These are phyloP conservation scores for Hyles vespertilio DNA, from an alignment of 1,140 invertebrate genomes.

Conservation along the genomic window DNA sequence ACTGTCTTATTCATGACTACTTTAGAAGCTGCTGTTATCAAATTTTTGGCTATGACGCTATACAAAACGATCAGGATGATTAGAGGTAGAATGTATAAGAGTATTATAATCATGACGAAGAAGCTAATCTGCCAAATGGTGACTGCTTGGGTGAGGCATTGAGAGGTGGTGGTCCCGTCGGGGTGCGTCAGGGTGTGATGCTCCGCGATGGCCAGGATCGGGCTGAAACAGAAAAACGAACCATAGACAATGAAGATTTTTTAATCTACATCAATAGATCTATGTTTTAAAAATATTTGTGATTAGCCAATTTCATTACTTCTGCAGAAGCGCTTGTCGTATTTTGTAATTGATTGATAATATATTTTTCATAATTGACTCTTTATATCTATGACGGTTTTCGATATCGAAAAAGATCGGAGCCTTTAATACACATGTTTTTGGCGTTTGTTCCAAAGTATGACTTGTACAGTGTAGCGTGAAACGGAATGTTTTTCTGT, in stretches of 20 bases:
- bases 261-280: too few species aligned
- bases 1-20: constrained; percentile 78
- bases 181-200: constrained; percentile 76
- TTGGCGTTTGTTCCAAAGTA: too few species aligned
- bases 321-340: too few species aligned
- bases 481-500: too few species aligned
- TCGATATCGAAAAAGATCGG: not conserved
- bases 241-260: constrained; percentile 10
- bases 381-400: not conserved
- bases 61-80: constrained; percentile 86
- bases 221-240: constrained; percentile 75
- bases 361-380: not conserved
- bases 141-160: constrained; percentile 82
- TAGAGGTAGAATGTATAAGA: constrained; percentile 87
- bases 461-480: too few species aligned
- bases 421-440: too few species aligned
- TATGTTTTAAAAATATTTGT: not conserved
- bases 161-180: constrained; percentile 74
- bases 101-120: constrained; percentile 82
- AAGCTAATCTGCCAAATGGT: constrained; percentile 82
- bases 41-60: constrained; percentile 83
- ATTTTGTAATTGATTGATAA: not conserved
- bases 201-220: constrained; percentile 80
- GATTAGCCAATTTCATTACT: not conserved
- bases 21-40: constrained; percentile 80